Percentiles rank a stretch among this genome's conserved stretches.
Conservation (phyloP, 2,113 vertebrate genomes). For the Quiscalus mexicanus region DNA sequence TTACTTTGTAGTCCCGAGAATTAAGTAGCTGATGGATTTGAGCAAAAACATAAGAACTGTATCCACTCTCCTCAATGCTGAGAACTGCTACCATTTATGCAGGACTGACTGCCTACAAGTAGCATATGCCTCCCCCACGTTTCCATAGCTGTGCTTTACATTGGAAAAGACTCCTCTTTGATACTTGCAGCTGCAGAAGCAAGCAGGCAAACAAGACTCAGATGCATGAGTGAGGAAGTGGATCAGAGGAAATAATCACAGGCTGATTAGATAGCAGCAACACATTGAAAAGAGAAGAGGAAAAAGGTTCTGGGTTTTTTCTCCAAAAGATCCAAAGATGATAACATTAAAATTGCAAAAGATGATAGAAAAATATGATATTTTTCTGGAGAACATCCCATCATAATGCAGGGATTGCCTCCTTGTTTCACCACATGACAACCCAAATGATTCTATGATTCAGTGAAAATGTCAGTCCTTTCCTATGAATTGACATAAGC, state of each 20-base stretch:
- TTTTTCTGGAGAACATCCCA: background rate
- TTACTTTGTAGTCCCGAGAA: background rate
- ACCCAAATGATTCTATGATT: background rate
- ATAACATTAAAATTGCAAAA: background rate
- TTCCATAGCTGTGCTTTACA: background rate
- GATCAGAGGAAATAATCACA: slow-evolving; percentile 11
- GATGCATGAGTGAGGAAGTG: background rate
- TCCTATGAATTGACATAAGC: background rate
- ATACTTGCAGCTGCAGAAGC: slow-evolving; percentile 28
- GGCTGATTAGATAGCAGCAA: background rate
- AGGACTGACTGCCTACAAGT: background rate
- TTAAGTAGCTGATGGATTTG: background rate
- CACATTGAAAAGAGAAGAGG: background rate
- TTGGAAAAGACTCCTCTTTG: background rate
- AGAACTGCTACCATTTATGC: background rate
- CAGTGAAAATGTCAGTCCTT: background rate
- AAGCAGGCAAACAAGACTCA: background rate
- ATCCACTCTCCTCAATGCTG: background rate
- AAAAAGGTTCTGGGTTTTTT: background rate
- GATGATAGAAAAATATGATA: background rate
- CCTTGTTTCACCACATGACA: background rate
- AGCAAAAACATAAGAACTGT: background rate
- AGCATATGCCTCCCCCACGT: background rate
- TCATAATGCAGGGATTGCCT: background rate
- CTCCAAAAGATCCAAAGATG: background rate